Conservation (phyloP, 2,888 invertebrate species). For the Eupeodes luniger region DNA sequence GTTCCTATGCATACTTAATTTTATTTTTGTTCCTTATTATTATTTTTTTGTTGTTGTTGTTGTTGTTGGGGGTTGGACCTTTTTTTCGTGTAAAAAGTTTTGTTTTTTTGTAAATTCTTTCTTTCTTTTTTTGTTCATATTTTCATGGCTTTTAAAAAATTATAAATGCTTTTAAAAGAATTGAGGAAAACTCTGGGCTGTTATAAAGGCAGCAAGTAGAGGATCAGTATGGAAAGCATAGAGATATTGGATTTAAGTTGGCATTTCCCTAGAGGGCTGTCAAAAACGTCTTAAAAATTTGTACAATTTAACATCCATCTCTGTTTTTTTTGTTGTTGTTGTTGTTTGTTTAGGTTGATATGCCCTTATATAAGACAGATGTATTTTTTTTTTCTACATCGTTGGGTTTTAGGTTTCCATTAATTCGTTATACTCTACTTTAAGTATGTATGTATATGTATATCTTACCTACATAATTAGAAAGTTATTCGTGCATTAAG, state of each 20-base stretch:
- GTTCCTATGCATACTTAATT: constrained; percentile 25
- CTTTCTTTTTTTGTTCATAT: constrained; percentile 36
- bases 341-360: neutral
- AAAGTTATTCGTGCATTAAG: constrained; percentile 56
- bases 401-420: constrained; percentile 54
- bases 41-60: neutral
- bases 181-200: neutral
- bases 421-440: constrained; percentile 48
- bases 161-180: constrained; percentile 64
- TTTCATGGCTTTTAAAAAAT: constrained; percentile 59
- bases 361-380: neutral
- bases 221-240: neutral
- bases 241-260: constrained; percentile 44
- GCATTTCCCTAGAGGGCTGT: constrained; percentile 54
- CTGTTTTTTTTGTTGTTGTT: neutral
- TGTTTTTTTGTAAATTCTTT: constrained; percentile 25
- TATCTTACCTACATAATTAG: constrained; percentile 30
- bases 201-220: neutral
- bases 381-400: neutral
- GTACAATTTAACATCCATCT: constrained; percentile 40
- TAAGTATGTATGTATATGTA: neutral
- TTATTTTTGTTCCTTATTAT: neutral
- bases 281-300: constrained; percentile 38
- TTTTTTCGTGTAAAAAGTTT: constrained; percentile 42
- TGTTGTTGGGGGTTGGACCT: constrained; percentile 19